phyloP scores from a whole-genome alignment of 2,888 invertebrate species.

The Maniola hyperantus region DNA sequence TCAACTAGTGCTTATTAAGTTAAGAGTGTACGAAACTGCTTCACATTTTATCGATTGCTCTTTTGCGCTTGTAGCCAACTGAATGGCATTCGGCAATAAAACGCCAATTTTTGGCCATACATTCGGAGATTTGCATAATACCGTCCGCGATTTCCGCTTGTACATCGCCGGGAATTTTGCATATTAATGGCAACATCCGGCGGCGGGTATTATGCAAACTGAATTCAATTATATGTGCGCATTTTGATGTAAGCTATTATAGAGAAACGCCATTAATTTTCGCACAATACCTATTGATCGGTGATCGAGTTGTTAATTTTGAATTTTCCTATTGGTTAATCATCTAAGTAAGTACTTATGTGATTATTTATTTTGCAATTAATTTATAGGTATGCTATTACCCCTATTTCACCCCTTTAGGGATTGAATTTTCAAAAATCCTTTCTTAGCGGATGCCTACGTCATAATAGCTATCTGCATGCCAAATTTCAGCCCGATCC shows the following conservation, averaged over 20 bases:
- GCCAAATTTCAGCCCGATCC: no score
- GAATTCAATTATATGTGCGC: constrained; percentile 39
- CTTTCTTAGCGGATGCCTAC: no score
- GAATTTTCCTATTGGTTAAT: neutral
- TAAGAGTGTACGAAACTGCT: no score
- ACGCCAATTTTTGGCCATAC: constrained; percentile 30
- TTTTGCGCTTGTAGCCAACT: constrained; percentile 18
- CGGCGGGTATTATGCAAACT: constrained; percentile 53
- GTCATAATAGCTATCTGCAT: no score
- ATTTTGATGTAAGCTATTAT: constrained; percentile 25
- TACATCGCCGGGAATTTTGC: constrained; percentile 44
- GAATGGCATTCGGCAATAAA: constrained; percentile 25
- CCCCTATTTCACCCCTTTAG: no score
- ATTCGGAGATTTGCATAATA: constrained; percentile 32
- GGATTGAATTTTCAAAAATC: no score
- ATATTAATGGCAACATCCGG: constrained; percentile 46
- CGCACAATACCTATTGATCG: constrained; percentile 8
- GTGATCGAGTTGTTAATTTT: neutral
- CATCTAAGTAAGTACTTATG: no score
- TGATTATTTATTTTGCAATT: no score
- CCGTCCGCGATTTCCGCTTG: constrained; percentile 42
- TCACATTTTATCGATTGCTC: neutral
- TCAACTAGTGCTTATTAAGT: no score
- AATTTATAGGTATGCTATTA: no score
- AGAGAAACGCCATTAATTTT: constrained; percentile 6